Percentiles rank a stretch among this genome's conserved stretches.
phyloP scores from a whole-genome alignment of 2,113 vertebrate species.

The Tychaedon coryphoeus region DNA sequence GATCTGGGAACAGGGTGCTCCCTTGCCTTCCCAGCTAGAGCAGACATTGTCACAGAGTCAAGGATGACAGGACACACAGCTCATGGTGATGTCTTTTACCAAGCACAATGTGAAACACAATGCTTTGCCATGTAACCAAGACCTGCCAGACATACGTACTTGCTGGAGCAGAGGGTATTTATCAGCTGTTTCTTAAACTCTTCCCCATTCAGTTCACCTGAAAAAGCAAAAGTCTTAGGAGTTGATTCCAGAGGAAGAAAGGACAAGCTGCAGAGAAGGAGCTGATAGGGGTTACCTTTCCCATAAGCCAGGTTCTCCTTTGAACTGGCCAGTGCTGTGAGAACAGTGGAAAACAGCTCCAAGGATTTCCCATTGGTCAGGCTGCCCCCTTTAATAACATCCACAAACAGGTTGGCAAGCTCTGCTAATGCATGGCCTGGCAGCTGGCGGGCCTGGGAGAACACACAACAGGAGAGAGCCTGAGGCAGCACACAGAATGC shows the following conservation, averaged over 20 bases:
- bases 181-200: slow-evolving; percentile 95
- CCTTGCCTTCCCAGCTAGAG: background rate
- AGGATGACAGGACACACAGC: background rate
- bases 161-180: slow-evolving; percentile 90
- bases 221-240: background rate
- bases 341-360: slow-evolving; percentile 89
- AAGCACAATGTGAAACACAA: background rate
- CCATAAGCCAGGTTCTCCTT: slow-evolving; percentile 83
- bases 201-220: slow-evolving; percentile 89
- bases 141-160: slow-evolving; percentile 67
- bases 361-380: slow-evolving; percentile 88
- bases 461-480: background rate
- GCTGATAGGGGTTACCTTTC: slow-evolving; percentile 79
- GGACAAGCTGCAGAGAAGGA: background rate
- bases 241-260: background rate
- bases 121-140: background rate
- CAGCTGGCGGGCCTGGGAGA: slow-evolving; percentile 81
- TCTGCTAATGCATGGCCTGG: slow-evolving; percentile 78
- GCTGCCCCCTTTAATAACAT: slow-evolving; percentile 80
- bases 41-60: background rate
- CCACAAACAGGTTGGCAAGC: slow-evolving; percentile 84
- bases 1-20: background rate
- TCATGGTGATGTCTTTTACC: background rate
- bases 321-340: slow-evolving; percentile 80
- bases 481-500: background rate